phyloP scores from a whole-genome alignment of 2,797 vertebrate species.

The Adrianichthys oophorus region DNA sequence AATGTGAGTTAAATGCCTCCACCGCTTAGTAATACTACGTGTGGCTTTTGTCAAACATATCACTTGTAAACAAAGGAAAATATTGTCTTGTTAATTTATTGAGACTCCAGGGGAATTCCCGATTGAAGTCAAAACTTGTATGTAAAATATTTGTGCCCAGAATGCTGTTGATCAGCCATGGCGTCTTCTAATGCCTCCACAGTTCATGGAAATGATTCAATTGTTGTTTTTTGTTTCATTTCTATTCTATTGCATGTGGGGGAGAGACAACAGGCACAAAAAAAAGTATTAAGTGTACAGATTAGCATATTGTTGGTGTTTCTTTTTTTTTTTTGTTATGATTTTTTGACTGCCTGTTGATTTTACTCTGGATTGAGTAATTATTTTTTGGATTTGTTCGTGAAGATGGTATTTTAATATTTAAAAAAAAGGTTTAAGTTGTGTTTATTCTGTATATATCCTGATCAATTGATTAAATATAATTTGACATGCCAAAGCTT shows the following conservation, averaged over 20 bases:
- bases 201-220: slow-evolving; percentile 28
- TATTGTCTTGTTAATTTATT: slow-evolving; percentile 74
- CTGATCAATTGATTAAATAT: slow-evolving; percentile 81
- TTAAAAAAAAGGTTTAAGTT: slow-evolving; percentile 90
- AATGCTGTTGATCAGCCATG: slow-evolving; percentile 78
- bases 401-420: slow-evolving; percentile 91
- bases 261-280: slow-evolving; percentile 28
- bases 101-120: slow-evolving; percentile 55
- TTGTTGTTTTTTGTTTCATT: slow-evolving; percentile 44
- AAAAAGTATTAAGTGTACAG: slow-evolving; percentile 52
- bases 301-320: slow-evolving; percentile 64
- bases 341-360: too few species aligned
- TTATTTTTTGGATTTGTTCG: slow-evolving; percentile 19
- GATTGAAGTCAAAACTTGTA: slow-evolving; percentile 47
- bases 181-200: slow-evolving; percentile 55
- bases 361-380: too few species aligned
- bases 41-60: slow-evolving; percentile 60
- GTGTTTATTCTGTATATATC: slow-evolving; percentile 91
- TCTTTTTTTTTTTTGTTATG: slow-evolving; percentile 17
- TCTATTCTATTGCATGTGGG: slow-evolving; percentile 33
- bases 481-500: slow-evolving; percentile 65
- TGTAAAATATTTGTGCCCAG: slow-evolving; percentile 65
- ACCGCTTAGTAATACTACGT: slow-evolving; percentile 60
- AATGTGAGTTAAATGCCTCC: slow-evolving; percentile 65
- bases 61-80: slow-evolving; percentile 61